These are phyloP conservation scores for Fregetta grallaria DNA, from an alignment of 2,113 vertebrate species.

Conservation along the genomic window DNA sequence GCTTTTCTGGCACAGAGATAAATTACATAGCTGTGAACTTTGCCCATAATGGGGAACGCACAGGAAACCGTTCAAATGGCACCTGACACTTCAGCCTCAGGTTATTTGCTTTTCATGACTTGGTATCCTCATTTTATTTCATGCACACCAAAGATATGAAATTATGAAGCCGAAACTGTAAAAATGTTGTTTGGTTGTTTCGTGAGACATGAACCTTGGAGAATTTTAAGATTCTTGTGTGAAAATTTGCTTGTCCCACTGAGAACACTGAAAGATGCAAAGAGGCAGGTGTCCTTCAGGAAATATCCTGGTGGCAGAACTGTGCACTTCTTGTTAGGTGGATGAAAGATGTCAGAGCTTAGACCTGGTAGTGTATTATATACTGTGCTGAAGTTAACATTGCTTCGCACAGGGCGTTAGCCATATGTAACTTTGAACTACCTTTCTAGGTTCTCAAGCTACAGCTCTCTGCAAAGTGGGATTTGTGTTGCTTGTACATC, in stretches of 20 bases:
- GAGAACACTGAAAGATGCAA: not conserved
- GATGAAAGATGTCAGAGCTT: not conserved
- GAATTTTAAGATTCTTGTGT: not conserved
- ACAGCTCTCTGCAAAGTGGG: not conserved
- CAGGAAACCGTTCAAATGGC: not conserved
- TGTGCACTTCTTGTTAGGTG: not conserved
- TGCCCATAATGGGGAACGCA: not conserved
- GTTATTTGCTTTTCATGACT: not conserved
- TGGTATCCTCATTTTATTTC: not conserved
- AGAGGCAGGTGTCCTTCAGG: not conserved
- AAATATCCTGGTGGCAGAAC: not conserved
- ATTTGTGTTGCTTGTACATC: not conserved
- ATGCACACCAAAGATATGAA: not conserved
- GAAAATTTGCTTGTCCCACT: not conserved
- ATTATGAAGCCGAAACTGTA: not conserved
- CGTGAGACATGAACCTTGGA: not conserved
- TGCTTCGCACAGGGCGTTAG: not conserved
- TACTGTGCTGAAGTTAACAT: not conserved
- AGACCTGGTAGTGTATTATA: not conserved
- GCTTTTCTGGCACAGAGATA: not conserved
- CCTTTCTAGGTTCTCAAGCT: not conserved
- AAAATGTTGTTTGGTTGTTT: not conserved
- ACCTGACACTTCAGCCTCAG: not conserved
- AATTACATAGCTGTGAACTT: not conserved
- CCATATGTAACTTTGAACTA: not conserved